Evolutionary conservation across 2,113 vertebrate genomes (phyloP).

Genomic region (Hypomesus transpacificus): DNA sequence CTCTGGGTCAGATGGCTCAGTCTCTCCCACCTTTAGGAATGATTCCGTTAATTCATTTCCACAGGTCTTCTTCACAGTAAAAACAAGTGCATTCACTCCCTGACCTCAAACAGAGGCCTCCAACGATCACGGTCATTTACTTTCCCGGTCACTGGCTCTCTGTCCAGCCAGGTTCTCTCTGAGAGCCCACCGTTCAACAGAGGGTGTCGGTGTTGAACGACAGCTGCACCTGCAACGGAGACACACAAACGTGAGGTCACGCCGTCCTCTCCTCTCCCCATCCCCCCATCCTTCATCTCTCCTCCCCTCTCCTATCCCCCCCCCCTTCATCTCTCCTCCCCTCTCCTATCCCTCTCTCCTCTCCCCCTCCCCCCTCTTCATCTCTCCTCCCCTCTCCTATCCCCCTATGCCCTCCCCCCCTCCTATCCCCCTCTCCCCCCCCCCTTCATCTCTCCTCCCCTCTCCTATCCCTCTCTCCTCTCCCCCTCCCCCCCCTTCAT

Average conservation of each 20-base stretch:
- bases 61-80: conserved; percentile 25
- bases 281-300: not conserved
- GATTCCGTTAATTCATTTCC: conserved; percentile 17
- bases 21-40: conserved; percentile 17
- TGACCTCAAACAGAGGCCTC: too few species aligned
- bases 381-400: too few species aligned
- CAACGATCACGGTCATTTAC: not conserved
- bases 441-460: conserved; percentile 85
- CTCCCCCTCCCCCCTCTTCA: accelerated
- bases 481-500: not conserved
- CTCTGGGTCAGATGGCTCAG: not conserved
- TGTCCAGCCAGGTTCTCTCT: not conserved
- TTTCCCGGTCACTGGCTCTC: conserved; percentile 4
- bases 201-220: conserved; percentile 94
- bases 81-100: not conserved
- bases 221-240: conserved; percentile 81
- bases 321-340: not conserved
- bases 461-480: too few species aligned
- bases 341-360: too few species aligned
- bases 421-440: too few species aligned
- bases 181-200: conserved; percentile 68
- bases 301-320: not conserved
- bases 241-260: not conserved
- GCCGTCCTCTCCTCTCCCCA: not conserved
- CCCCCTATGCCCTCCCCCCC: too few species aligned